phyloP scores from a whole-genome alignment of 2,797 vertebrate species.

The Tangara arthus region DNA sequence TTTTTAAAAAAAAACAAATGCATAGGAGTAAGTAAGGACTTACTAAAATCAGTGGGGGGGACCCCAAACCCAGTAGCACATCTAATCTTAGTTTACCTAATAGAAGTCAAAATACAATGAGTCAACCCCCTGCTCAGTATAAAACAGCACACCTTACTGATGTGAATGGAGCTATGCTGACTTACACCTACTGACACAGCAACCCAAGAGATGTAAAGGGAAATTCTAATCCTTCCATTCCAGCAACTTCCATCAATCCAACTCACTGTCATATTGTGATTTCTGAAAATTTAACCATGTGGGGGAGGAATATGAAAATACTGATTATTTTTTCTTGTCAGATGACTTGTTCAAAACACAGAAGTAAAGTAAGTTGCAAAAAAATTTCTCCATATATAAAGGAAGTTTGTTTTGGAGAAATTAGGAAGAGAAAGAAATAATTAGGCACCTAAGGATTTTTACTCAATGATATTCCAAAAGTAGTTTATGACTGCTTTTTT shows the following conservation, averaged over 20 bases:
- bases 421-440: neutral
- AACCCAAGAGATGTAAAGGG: neutral
- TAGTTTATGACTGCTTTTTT: neutral
- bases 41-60: neutral
- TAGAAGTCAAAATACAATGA: neutral
- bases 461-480: neutral
- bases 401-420: neutral
- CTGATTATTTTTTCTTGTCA: neutral
- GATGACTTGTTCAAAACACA: neutral
- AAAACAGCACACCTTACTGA: neutral
- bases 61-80: neutral
- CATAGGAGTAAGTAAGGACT: neutral
- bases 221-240: neutral
- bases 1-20: neutral
- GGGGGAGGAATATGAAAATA: neutral
- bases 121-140: neutral
- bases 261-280: neutral
- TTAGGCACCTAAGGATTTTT: neutral
- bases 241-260: neutral
- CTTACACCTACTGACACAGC: neutral
- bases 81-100: neutral
- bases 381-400: neutral
- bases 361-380: neutral
- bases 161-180: neutral
- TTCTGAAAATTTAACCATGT: neutral